Evolutionary conservation across 2,113 vertebrate species (phyloP).

Genomic region (Thryonomys swinderianus): DNA sequence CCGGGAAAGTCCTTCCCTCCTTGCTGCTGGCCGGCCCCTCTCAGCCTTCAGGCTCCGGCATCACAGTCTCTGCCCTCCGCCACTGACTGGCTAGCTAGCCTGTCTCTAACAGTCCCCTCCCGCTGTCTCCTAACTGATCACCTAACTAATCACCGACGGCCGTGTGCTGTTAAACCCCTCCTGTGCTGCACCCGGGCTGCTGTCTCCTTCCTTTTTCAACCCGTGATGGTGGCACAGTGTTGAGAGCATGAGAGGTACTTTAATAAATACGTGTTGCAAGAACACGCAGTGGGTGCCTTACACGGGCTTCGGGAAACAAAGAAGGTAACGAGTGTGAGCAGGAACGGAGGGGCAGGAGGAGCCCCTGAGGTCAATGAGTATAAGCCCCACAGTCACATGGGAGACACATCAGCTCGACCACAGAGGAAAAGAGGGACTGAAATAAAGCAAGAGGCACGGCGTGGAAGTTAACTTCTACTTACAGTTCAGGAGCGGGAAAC

Average conservation of each 20-base stretch:
- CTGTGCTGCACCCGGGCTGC: not conserved
- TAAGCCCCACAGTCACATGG: not conserved
- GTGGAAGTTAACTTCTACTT: not conserved
- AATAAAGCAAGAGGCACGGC: not conserved
- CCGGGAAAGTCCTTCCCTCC: not conserved
- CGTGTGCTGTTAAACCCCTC: not conserved
- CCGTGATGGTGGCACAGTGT: not conserved
- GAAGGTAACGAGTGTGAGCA: not conserved
- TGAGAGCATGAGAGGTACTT: not conserved
- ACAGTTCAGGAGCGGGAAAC: not conserved
- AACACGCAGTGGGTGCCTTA: not conserved
- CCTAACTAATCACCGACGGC: not conserved
- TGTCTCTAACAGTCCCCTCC: too few species aligned
- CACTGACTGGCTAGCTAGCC: too few species aligned
- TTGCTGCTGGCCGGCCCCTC: not conserved
- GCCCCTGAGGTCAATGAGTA: not conserved
- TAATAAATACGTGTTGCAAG: conserved; percentile 49
- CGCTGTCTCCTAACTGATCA: too few species aligned
- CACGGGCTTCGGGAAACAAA: not conserved
- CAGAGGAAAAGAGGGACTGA: not conserved
- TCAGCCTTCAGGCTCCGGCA: not conserved
- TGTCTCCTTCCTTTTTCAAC: not conserved
- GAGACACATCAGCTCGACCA: not conserved
- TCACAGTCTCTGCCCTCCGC: not conserved
- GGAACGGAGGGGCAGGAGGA: not conserved